These are phyloP conservation scores for Hesperophylax magnus DNA, from an alignment of 1,140 invertebrate genomes.

Conservation along the genomic window DNA sequence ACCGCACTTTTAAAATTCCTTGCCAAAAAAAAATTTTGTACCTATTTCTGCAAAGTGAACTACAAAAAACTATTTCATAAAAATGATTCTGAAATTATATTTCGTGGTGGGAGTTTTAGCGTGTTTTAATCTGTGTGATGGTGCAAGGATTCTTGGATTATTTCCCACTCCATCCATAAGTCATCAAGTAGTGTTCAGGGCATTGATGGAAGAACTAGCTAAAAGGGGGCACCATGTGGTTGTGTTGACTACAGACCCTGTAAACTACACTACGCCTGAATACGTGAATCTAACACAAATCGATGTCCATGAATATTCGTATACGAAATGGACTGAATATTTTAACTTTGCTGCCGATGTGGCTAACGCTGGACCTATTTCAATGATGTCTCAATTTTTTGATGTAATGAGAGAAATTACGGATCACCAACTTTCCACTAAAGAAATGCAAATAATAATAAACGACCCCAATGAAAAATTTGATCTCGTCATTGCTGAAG, in stretches of 20 bases:
- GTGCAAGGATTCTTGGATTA: constrained; percentile 68
- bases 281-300: constrained; percentile 63
- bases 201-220: constrained; percentile 65
- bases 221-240: constrained; percentile 69
- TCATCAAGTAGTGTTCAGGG: constrained; percentile 71
- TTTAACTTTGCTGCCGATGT: constrained; percentile 26
- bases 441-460: constrained; percentile 60
- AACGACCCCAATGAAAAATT: constrained; percentile 59
- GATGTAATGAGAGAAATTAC: constrained; percentile 33
- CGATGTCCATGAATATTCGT: constrained; percentile 61
- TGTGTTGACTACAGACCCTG: constrained; percentile 63
- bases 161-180: constrained; percentile 70
- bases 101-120: not conserved
- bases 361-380: constrained; percentile 34
- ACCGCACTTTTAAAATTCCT: no score
- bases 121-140: not conserved
- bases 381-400: constrained; percentile 54
- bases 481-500: constrained; percentile 63
- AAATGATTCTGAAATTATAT: no score
- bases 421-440: constrained; percentile 57
- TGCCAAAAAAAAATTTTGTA: no score
- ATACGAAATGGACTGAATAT: constrained; percentile 55
- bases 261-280: constrained; percentile 55
- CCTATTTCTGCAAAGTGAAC: no score
- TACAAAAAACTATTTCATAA: no score